phyloP scores from a whole-genome alignment of 2,888 invertebrate genomes.

The Frankliniella fusca region DNA sequence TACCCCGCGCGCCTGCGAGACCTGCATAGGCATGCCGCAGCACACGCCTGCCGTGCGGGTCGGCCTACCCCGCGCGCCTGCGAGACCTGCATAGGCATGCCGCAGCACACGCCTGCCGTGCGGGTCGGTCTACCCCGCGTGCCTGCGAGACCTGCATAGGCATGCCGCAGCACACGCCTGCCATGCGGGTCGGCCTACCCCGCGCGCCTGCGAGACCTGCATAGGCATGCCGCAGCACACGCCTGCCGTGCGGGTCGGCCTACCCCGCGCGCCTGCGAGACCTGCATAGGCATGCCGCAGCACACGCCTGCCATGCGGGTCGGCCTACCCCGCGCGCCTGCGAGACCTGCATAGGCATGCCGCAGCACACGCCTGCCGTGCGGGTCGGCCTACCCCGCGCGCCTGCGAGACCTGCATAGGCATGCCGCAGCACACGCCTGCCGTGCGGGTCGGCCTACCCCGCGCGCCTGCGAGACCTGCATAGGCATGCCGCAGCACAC shows the following conservation, averaged over 20 bases:
- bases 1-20: not conserved
- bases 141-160: not conserved
- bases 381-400: not conserved
- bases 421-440: not conserved
- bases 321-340: not conserved
- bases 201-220: not conserved
- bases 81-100: not conserved
- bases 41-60: not conserved
- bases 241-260: not conserved
- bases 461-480: too few relatives aligned
- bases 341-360: not conserved
- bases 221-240: not conserved
- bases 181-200: not conserved
- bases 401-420: not conserved
- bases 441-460: too few relatives aligned
- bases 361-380: not conserved
- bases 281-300: not conserved
- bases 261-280: not conserved
- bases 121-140: not conserved
- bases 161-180: not conserved
- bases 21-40: not conserved
- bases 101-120: not conserved
- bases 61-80: not conserved
- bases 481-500: not conserved
- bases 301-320: not conserved